Base-by-base conservation (phyloP, 2,888 invertebrate species). In the Linyphia triangularis region DNA sequence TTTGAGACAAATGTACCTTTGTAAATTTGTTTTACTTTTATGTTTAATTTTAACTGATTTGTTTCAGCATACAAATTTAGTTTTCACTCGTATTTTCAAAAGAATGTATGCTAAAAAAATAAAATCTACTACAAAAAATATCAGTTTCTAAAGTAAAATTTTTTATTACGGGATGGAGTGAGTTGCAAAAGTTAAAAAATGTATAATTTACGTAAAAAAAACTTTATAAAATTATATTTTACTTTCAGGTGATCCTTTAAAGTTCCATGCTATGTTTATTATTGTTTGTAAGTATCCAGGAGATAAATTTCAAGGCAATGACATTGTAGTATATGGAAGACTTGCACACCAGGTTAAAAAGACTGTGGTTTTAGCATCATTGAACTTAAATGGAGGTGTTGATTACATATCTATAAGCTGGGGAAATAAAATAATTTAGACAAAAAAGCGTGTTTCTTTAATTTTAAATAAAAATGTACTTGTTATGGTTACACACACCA, bases 211-310 rank as follows among this genome's bases (percentile, higher is more conserved):
- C 16, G 16, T 13, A 13, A n/a, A n/a, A n/a, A n/a, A n/a, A n/a
- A n/a, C n/a, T n/a, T n/a, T n/a, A n/a, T n/a, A n/a, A n/a, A n/a
- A 72, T 26, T 16, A 19, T 90, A 92, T 26, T 79, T 22, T 16
- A n/a, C 19, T 82, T 78, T 1, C 43, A 89, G 83, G 88, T 24
- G 90, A 90, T 88, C 91, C 91, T 9, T 43, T 88, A 40, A 73
- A 72, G n/a, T 86, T 63, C 63, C 91, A 91, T 81, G 88, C 90
- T 28, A 78, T 88, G 69, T 91, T 88, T 85, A 89, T 90, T 61
- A 73, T 91, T 26, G 65, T 88, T 10, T 91, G 91, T 67, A n/a
- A 75, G 16, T 10, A 33, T 19, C 24, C 7, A 26, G 19, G 24
- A 33, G 26, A 67, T 9, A 77, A 63, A 37, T 70, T 90, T 19